Percentiles rank a stretch among this genome's conserved stretches.
Evolutionary conservation across 1,140 invertebrate genomes (phyloP).

Genomic region (Gryllus bimaculatus): DNA sequence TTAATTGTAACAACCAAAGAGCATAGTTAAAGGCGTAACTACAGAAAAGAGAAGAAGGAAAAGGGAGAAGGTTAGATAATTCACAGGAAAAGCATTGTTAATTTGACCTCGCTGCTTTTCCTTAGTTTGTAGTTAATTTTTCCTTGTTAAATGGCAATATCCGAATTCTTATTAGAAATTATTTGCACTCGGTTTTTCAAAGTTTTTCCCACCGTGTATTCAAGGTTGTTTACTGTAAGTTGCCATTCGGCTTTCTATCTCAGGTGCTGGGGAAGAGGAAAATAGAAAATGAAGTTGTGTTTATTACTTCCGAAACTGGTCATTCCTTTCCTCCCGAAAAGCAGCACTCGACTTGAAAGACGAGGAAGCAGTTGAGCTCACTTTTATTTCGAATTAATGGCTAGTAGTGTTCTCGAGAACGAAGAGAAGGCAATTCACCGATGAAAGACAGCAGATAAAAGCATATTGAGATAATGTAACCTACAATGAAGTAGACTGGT

Average conservation of each 20-base stretch:
- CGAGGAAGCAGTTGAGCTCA: too few relatives aligned
- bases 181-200: neutral
- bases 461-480: too few relatives aligned
- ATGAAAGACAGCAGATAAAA: too few relatives aligned
- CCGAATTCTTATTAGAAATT: neutral
- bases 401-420: too few relatives aligned
- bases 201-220: neutral
- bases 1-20: constrained; percentile 14
- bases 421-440: too few relatives aligned
- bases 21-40: neutral
- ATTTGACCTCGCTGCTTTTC: neutral
- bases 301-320: neutral
- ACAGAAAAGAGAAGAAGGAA: neutral
- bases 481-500: too few relatives aligned
- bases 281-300: neutral
- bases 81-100: neutral
- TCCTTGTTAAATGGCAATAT: neutral
- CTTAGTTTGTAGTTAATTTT: neutral
- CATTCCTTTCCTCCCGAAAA: neutral
- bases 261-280: neutral
- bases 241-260: too few relatives aligned
- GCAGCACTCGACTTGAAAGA: too few relatives aligned
- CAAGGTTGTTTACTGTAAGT: neutral
- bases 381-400: too few relatives aligned
- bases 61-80: neutral